Conservation (phyloP, 2,888 invertebrate genomes). For the Sphaerophoria taeniata region DNA sequence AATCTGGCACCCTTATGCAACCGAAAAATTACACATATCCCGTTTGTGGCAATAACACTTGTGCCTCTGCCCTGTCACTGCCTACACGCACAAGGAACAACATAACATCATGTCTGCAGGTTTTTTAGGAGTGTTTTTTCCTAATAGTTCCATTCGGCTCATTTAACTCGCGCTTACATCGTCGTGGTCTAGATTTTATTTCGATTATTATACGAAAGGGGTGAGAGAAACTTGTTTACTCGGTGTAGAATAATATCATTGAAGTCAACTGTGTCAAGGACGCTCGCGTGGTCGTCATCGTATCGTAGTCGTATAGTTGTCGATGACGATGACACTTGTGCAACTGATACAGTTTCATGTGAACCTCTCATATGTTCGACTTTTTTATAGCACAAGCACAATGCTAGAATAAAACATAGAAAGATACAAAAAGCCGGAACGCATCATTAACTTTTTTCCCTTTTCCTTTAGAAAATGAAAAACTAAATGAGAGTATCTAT, state of each 20-base stretch:
- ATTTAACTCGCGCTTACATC: constrained; percentile 45
- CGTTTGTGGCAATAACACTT: constrained; percentile 15
- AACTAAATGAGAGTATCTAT: constrained; percentile 6
- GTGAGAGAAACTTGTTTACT: constrained; percentile 58
- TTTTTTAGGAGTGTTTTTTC: constrained; percentile 53
- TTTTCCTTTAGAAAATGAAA: not conserved
- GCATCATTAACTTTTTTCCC: constrained; percentile 70
- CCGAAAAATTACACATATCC: constrained; percentile 6
- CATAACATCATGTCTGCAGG: constrained; percentile 34
- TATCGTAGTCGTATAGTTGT: too few species aligned
- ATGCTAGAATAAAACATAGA: too few species aligned
- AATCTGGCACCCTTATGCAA: constrained; percentile 62
- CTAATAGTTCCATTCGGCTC: constrained; percentile 53
- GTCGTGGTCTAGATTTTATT: not conserved
- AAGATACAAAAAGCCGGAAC: constrained; percentile 54
- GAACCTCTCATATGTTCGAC: constrained; percentile 72
- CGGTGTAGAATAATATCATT: constrained; percentile 18
- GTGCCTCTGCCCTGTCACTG: too few species aligned
- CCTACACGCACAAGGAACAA: not conserved
- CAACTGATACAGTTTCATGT: constrained; percentile 73
- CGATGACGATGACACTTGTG: constrained; percentile 64
- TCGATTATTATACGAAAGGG: constrained; percentile 46
- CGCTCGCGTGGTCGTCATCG: constrained; percentile 6
- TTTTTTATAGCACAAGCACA: constrained; percentile 58
- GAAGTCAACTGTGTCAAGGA: constrained; percentile 64